Conservation (phyloP, 2,888 invertebrate genomes). For the Polyommatus icarus region DNA sequence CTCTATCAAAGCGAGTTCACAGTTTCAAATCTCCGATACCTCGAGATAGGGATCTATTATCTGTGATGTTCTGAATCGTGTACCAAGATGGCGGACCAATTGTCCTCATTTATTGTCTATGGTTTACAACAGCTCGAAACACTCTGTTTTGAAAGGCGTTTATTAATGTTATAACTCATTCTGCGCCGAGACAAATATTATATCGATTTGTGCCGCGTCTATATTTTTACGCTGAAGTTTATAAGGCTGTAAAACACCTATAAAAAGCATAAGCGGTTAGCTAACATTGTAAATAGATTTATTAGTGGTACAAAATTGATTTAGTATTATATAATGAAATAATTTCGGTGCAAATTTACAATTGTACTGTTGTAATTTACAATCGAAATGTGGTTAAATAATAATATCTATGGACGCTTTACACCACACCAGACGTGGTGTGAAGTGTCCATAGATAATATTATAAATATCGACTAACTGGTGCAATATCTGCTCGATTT, state of each 20-base stretch:
- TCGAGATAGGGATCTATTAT: conserved; percentile 31
- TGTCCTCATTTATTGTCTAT: conserved; percentile 49
- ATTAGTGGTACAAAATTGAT: background rate
- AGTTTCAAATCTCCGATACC: conserved; percentile 25
- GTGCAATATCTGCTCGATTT: too few species aligned
- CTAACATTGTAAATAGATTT: background rate
- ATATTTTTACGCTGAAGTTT: background rate
- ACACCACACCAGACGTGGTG: too few species aligned
- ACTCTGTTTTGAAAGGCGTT: conserved; percentile 29
- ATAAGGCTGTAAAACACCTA: background rate
- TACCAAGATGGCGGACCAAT: conserved; percentile 65
- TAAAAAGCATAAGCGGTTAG: background rate
- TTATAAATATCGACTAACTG: too few species aligned
- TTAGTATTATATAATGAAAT: background rate
- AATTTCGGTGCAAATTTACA: background rate
- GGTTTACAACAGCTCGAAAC: conserved; percentile 37
- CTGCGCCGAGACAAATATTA: conserved; percentile 11
- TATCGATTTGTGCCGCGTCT: conserved; percentile 18
- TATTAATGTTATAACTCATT: conserved; percentile 26
- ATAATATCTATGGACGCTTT: too few species aligned
- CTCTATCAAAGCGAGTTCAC: conserved; percentile 17
- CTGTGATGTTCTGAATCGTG: conserved; percentile 49
- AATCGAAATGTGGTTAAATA: too few species aligned
- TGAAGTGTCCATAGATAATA: too few species aligned
- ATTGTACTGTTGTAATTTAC: too few species aligned